phyloP scores from a whole-genome alignment of 1,140 invertebrate genomes.

The Aphaenogaster rudis region DNA sequence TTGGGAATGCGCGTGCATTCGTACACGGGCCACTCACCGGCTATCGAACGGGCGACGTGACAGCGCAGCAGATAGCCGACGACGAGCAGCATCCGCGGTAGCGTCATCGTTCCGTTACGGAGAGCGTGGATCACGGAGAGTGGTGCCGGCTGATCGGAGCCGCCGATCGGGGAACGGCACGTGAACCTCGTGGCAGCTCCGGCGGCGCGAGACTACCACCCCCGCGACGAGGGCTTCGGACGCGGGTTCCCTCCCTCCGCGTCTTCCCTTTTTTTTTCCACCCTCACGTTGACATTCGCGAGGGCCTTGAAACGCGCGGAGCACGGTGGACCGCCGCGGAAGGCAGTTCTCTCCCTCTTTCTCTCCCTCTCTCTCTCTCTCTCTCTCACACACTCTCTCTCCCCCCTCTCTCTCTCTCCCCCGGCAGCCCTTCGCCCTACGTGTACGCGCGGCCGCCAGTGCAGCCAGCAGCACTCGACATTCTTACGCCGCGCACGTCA shows the following conservation, averaged over 20 bases:
- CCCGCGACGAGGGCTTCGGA: background rate
- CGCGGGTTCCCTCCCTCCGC: conserved; percentile 7
- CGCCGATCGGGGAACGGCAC: conserved; percentile 53
- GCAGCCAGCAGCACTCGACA: conserved; percentile 2
- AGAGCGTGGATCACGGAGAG: background rate
- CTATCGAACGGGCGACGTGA: conserved; percentile 64
- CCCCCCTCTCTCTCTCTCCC: background rate
- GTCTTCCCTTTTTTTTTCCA: background rate
- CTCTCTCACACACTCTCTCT: no score
- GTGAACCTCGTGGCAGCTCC: conserved; percentile 45
- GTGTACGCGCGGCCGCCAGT: background rate
- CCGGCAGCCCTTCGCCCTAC: background rate
- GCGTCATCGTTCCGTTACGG: conserved; percentile 67
- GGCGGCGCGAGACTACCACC: conserved; percentile 1
- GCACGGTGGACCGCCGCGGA: background rate
- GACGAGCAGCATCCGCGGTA: conserved; percentile 65
- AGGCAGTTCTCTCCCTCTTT: no score
- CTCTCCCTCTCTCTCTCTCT: no score
- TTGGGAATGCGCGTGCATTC: background rate
- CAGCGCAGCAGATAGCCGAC: conserved; percentile 69
- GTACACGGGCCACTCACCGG: conserved; percentile 70
- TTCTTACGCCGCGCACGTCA: conserved; percentile 18
- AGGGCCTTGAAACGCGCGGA: background rate
- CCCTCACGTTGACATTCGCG: conserved; percentile 32
- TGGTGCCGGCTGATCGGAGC: background rate